phyloP scores from a whole-genome alignment of 2,113 vertebrate genomes.

The Ciconia stormi region DNA sequence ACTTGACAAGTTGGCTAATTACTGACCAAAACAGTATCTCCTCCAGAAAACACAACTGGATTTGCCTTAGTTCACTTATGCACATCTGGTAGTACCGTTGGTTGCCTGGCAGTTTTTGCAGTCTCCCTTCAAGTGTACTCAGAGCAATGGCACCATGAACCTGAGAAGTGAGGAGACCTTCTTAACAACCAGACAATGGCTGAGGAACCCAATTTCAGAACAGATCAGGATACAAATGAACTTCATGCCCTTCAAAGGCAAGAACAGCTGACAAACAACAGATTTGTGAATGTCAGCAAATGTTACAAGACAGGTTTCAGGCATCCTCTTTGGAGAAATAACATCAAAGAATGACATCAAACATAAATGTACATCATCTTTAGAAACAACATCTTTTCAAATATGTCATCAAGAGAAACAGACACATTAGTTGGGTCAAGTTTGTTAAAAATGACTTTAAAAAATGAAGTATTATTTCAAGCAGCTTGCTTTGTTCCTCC shows the following conservation, averaged over 20 bases:
- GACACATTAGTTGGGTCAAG: background rate
- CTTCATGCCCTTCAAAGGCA: background rate
- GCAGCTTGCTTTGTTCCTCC: background rate
- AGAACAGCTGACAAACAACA: background rate
- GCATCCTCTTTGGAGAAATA: background rate
- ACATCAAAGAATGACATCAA: background rate
- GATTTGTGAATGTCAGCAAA: constrained; percentile 9
- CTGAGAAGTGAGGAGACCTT: background rate
- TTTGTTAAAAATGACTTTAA: background rate
- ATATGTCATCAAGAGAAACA: background rate
- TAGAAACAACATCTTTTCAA: background rate
- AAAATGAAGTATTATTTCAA: background rate
- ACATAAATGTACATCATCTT: background rate
- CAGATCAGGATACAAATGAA: background rate
- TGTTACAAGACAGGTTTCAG: background rate
- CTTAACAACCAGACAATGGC: background rate
- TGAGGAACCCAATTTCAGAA: background rate
- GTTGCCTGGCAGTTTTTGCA: background rate
- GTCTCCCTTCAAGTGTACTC: background rate
- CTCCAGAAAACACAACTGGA: background rate
- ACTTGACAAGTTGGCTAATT: background rate
- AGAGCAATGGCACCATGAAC: background rate
- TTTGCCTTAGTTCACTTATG: background rate
- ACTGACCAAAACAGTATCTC: background rate
- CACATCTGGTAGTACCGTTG: background rate